phyloP scores from a whole-genome alignment of 2,113 vertebrate species.

The Myrmecophaga tridactyla region DNA sequence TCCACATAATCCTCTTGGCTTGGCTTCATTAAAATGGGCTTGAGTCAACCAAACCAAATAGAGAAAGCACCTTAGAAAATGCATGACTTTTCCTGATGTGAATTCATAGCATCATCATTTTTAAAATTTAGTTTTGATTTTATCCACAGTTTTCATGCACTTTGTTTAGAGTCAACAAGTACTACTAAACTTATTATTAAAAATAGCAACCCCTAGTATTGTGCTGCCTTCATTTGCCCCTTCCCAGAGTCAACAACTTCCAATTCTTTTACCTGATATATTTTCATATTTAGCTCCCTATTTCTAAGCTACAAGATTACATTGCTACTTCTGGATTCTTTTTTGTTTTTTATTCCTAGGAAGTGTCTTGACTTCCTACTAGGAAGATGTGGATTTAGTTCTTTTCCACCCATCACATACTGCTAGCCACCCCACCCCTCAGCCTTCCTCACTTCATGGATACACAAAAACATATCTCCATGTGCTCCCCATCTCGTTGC shows the following conservation, averaged over 20 bases:
- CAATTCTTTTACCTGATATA: rapidly evolving
- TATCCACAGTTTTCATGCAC: rapidly evolving
- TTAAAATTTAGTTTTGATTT: neutral
- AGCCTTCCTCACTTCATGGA: rapidly evolving
- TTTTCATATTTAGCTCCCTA: rapidly evolving
- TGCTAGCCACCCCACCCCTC: rapidly evolving
- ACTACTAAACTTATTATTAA: rapidly evolving
- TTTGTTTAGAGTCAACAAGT: neutral
- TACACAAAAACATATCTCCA: rapidly evolving
- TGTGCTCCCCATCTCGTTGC: rapidly evolving
- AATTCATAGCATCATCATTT: neutral
- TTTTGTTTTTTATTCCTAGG: neutral
- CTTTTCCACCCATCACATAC: neutral
- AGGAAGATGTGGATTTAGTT: neutral
- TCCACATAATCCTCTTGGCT: rapidly evolving
- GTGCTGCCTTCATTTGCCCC: rapidly evolving
- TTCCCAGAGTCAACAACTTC: neutral
- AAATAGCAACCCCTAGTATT: neutral
- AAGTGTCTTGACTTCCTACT: neutral
- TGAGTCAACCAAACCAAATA: neutral
- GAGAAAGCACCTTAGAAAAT: neutral
- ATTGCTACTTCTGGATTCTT: neutral
- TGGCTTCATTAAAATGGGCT: rapidly evolving
- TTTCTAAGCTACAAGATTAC: neutral
- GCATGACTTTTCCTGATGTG: rapidly evolving